phyloP scores from a whole-genome alignment of 2,797 vertebrate species.

The Crenuchus spilurus region DNA sequence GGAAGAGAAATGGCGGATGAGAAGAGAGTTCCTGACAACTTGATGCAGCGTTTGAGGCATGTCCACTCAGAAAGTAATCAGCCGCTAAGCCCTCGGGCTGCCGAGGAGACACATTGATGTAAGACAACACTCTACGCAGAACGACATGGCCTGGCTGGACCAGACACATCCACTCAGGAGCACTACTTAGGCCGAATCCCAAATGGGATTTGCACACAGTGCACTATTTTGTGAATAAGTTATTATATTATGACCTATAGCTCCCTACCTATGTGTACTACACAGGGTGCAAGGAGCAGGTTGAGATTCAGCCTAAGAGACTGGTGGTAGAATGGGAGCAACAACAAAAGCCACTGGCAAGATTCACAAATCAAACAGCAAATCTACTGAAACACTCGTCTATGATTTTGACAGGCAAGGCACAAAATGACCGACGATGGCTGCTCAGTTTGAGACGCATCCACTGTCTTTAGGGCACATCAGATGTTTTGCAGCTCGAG shows the following conservation, averaged over 20 bases:
- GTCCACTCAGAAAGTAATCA: conserved; percentile 64
- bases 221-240: neutral
- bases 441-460: neutral
- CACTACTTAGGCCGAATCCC: conserved; percentile 25
- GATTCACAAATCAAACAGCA: conserved; percentile 34
- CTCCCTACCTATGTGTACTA: neutral
- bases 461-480: conserved; percentile 1
- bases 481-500: neutral
- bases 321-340: too few species aligned
- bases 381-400: conserved; percentile 7
- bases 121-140: conserved; percentile 53
- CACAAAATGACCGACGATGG: conserved; percentile 24
- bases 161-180: conserved; percentile 28
- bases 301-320: neutral
- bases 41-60: conserved; percentile 62
- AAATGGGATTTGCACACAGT: neutral
- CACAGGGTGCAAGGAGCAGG: neutral
- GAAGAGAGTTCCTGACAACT: conserved; percentile 60
- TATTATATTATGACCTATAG: neutral
- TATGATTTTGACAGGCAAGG: conserved; percentile 24
- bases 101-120: conserved; percentile 61
- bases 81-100: conserved; percentile 58
- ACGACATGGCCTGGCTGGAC: conserved; percentile 31
- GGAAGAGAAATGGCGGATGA: conserved; percentile 51
- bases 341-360: too few species aligned